A percentile compares a stretch with the other conserved stretches of the same genome.
These are phyloP conservation scores for Luperina nickerlii DNA, from an alignment of 2,888 invertebrate genomes.

Conservation along the genomic window DNA sequence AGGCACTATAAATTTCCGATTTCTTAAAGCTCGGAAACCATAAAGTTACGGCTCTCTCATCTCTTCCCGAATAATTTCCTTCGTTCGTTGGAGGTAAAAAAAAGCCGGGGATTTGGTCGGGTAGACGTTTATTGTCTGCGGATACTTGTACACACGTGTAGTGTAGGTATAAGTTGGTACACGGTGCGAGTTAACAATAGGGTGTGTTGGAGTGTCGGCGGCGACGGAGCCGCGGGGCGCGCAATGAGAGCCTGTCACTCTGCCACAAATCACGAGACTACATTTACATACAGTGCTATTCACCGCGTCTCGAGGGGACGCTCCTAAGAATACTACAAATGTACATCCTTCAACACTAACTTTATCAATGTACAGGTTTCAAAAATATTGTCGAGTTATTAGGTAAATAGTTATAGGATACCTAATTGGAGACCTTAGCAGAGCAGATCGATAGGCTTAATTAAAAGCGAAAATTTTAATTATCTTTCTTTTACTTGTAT, in stretches of 20 bases:
- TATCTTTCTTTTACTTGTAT: neutral
- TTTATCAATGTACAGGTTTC: slow-evolving; percentile 35
- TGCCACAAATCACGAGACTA: slow-evolving; percentile 78
- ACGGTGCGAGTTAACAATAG: slow-evolving; percentile 73
- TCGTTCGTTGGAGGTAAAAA: slow-evolving; percentile 36
- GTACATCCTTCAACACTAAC: slow-evolving; percentile 53
- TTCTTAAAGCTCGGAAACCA: slow-evolving; percentile 48
- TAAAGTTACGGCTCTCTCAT: slow-evolving; percentile 43
- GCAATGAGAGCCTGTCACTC: slow-evolving; percentile 82
- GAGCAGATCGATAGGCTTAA: neutral
- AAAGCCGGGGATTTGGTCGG: slow-evolving; percentile 35
- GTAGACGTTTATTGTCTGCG: slow-evolving; percentile 52
- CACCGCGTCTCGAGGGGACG: slow-evolving; percentile 67
- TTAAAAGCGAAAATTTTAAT: neutral
- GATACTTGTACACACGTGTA: slow-evolving; percentile 51
- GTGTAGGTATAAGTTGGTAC: slow-evolving; percentile 54
- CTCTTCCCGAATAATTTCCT: slow-evolving; percentile 38
- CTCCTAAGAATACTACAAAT: slow-evolving; percentile 62
- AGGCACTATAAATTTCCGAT: slow-evolving; percentile 57
- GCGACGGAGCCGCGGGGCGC: slow-evolving; percentile 70
- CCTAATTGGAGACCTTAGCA: neutral
- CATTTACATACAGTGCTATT: slow-evolving; percentile 65
- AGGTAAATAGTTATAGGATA: neutral
- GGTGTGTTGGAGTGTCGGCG: slow-evolving; percentile 72
- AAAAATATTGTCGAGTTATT: neutral